These are phyloP conservation scores for Caenorhabditis auriculariae DNA, from an alignment of 2,888 invertebrate species.

Conservation along the genomic window DNA sequence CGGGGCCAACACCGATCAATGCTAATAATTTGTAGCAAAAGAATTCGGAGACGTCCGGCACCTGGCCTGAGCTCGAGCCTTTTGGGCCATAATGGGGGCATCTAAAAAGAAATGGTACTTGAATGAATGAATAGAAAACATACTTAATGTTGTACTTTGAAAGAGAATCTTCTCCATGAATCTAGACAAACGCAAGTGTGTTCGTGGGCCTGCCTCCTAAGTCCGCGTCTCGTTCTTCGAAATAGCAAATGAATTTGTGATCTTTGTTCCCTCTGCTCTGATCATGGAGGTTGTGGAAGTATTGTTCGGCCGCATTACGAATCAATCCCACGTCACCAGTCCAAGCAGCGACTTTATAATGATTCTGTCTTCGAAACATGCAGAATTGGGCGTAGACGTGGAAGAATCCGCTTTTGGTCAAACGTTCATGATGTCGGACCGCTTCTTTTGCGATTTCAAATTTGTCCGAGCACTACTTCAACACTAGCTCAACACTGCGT, in stretches of 20 bases:
- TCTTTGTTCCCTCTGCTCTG: constrained; percentile 14
- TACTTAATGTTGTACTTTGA: constrained; percentile 18
- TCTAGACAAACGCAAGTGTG: constrained; percentile 13
- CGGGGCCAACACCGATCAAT: constrained; percentile 14
- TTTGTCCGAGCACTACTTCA: constrained; percentile 10
- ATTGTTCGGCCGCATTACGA: constrained; percentile 12
- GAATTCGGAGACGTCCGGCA: constrained; percentile 16
- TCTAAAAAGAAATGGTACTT: constrained; percentile 16
- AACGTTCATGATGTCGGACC: constrained; percentile 16
- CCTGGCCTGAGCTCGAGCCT: constrained; percentile 5
- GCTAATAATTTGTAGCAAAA: constrained; percentile 14
- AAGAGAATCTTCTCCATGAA: constrained; percentile 16
- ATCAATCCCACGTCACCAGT: constrained; percentile 10
- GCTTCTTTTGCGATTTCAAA: constrained; percentile 11
- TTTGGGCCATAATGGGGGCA: constrained; percentile 13
- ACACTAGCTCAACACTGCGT: constrained; percentile 11
- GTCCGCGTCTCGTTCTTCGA: constrained; percentile 8
- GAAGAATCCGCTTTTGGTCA: constrained; percentile 15
- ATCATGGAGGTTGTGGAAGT: constrained; percentile 18
- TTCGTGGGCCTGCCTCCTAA: constrained; percentile 9
- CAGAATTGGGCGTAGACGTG: constrained; percentile 14
- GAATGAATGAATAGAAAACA: constrained; percentile 20
- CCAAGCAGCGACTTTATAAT: constrained; percentile 18
- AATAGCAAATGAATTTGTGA: constrained; percentile 12
- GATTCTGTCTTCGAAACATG: constrained; percentile 9